phyloP scores from a whole-genome alignment of 2,888 invertebrate species.

The Tetragonisca angustula region DNA sequence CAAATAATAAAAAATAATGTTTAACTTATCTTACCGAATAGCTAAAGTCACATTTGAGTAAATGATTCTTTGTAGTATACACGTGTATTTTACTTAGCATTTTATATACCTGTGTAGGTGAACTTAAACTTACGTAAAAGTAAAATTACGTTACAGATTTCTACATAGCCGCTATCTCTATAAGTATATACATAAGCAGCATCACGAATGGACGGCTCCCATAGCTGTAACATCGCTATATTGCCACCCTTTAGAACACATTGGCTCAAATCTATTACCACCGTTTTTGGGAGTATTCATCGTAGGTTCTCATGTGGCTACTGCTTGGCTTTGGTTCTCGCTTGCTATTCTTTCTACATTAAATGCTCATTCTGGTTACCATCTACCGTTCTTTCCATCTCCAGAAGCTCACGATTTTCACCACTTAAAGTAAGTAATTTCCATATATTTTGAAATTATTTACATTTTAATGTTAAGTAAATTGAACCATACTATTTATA shows the following conservation, averaged over 20 bases:
- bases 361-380: conserved; percentile 94
- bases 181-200: conserved; percentile 93
- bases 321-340: conserved; percentile 92
- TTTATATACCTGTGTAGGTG: not conserved
- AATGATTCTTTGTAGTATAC: not conserved
- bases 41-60: not conserved
- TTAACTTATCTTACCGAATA: not conserved
- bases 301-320: conserved; percentile 91
- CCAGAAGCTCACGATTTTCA: conserved; percentile 95
- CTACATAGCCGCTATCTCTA: conserved; percentile 91
- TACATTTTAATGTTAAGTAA: not conserved
- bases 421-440: conserved; percentile 89
- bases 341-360: conserved; percentile 91
- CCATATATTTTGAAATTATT: not conserved
- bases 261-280: conserved; percentile 91
- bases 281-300: conserved; percentile 90
- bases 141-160: conserved; percentile 84
- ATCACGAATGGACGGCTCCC: conserved; percentile 95
- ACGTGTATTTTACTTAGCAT: not conserved
- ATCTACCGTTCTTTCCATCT: conserved; percentile 93
- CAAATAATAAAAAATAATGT: not conserved
- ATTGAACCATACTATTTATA: not conserved
- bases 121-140: conserved; percentile 13
- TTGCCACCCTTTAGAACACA: conserved; percentile 91
- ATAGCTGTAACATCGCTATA: conserved; percentile 93